Evolutionary conservation across 2,113 vertebrate genomes (phyloP).

Genomic region (Phrynocephalus versicolor): DNA sequence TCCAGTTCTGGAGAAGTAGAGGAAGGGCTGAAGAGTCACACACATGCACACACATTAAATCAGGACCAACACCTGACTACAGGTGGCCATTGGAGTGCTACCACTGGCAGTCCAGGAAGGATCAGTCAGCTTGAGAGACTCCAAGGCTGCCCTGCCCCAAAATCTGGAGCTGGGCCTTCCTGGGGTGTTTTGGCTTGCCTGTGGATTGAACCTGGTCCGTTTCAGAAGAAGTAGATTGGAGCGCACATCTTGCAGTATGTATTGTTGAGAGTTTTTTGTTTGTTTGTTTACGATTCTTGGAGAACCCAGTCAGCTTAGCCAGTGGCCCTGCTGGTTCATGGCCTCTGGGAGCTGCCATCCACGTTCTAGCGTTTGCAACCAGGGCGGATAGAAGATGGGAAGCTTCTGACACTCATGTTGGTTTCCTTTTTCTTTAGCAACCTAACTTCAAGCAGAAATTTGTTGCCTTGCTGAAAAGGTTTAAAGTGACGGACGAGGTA

Average conservation of each 20-base stretch:
- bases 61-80: too few relatives aligned
- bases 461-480: slow-evolving; percentile 91
- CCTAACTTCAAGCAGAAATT: slow-evolving; percentile 99
- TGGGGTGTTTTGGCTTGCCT: neutral
- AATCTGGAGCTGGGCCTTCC: neutral
- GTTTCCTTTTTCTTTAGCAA: slow-evolving; percentile 79
- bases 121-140: too few relatives aligned
- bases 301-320: too few relatives aligned
- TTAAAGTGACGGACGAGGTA: slow-evolving; percentile 96
- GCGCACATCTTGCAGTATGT: neutral
- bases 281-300: neutral
- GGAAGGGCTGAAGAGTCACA: too few relatives aligned
- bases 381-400: neutral
- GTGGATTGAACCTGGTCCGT: neutral
- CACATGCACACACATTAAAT: too few relatives aligned
- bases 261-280: neutral
- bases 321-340: neutral
- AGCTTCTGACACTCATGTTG: neutral
- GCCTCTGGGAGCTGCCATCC: neutral
- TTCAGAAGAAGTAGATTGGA: neutral
- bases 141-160: neutral
- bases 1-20: too few relatives aligned
- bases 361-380: neutral
- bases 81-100: too few relatives aligned
- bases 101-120: too few relatives aligned